phyloP scores from a whole-genome alignment of 2,888 invertebrate genomes.

The Prosapia bicincta region DNA sequence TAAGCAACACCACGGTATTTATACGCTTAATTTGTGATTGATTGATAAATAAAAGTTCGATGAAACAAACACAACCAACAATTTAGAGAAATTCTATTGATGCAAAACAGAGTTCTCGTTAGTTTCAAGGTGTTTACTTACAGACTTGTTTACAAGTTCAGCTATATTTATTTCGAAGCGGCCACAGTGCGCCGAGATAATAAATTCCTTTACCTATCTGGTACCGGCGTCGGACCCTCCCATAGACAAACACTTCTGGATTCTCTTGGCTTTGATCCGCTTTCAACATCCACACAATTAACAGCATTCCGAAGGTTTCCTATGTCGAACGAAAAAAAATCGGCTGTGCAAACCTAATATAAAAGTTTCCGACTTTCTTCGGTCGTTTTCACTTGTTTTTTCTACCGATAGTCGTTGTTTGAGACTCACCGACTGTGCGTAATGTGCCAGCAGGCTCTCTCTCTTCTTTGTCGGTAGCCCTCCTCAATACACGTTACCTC shows the following conservation, averaged over 20 bases:
- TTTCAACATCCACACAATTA: background rate
- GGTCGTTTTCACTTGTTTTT: background rate
- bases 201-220: background rate
- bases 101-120: too few relatives aligned
- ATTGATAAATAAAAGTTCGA: too few relatives aligned
- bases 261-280: background rate
- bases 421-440: background rate
- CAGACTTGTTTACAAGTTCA: too few relatives aligned
- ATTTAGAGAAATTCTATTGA: too few relatives aligned
- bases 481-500: too few relatives aligned
- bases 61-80: too few relatives aligned
- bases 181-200: background rate
- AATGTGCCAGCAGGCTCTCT: background rate
- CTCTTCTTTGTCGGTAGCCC: too few relatives aligned
- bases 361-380: background rate
- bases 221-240: background rate
- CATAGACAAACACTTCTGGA: background rate
- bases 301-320: background rate
- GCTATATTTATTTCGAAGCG: too few relatives aligned
- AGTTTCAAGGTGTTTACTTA: too few relatives aligned
- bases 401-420: background rate
- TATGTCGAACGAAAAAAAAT: background rate
- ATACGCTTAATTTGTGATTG: too few relatives aligned
- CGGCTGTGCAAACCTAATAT: background rate
- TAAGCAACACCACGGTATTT: too few relatives aligned